These are phyloP conservation scores for Oreochromis grahami DNA, from an alignment of 2,797 vertebrate genomes.

Conservation along the genomic window DNA sequence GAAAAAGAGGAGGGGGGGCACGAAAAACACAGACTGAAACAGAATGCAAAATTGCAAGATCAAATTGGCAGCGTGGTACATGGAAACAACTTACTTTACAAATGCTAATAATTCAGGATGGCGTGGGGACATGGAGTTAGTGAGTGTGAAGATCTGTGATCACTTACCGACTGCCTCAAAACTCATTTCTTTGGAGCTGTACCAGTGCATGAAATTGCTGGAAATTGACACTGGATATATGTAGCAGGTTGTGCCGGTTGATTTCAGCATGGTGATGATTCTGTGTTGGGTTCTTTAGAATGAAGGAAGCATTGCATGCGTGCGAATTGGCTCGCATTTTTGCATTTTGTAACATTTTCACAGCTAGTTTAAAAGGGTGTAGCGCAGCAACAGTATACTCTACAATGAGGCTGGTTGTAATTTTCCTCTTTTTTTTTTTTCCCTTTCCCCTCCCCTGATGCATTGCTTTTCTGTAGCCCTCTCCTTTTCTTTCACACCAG, in stretches of 20 bases:
- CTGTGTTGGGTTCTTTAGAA: background rate
- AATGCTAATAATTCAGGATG: conserved; percentile 54
- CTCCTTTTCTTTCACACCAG: background rate
- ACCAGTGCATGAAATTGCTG: conserved; percentile 28
- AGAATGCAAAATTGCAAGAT: conserved; percentile 76
- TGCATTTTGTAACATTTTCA: conserved; percentile 8
- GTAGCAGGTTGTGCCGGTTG: conserved; percentile 7
- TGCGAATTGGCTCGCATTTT: background rate
- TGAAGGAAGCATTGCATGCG: background rate
- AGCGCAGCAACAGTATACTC: background rate
- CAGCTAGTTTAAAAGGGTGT: background rate
- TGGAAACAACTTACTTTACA: conserved; percentile 56
- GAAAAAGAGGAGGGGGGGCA: conserved; percentile 7
- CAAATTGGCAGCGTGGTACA: conserved; percentile 53
- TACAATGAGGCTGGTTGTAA: background rate
- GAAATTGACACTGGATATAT: conserved; percentile 37
- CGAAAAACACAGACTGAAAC: conserved; percentile 65
- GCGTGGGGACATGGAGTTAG: conserved; percentile 25
- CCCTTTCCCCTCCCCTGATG: background rate
- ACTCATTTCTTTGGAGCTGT: conserved; percentile 2
- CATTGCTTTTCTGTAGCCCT: background rate
- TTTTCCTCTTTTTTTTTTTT: background rate
- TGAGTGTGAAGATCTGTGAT: conserved; percentile 30
- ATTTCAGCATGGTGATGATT: conserved; percentile 19
- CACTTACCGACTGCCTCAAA: conserved; percentile 10